Evolutionary conservation across 2,888 invertebrate genomes (phyloP).

Genomic region (Toxonevra muliebris): DNA sequence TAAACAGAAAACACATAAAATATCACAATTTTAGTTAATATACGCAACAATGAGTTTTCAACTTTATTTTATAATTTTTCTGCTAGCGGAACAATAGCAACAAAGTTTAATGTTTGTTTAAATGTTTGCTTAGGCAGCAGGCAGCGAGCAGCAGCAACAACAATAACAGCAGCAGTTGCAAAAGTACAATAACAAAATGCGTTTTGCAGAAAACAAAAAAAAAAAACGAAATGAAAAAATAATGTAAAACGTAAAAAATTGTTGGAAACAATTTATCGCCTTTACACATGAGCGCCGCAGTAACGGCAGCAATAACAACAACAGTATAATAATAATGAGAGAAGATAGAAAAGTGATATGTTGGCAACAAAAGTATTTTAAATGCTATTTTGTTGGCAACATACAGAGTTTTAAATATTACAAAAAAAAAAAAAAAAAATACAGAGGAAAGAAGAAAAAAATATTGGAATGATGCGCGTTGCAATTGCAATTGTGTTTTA

Average conservation of each 20-base stretch:
- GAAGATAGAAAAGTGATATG: neutral
- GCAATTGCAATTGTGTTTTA: too few species aligned
- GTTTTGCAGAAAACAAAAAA: neutral
- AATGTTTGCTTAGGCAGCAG: neutral
- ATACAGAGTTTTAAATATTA: too few species aligned
- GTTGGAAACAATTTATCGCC: conserved; percentile 38
- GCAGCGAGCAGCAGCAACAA: conserved; percentile 34
- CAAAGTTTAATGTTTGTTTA: neutral
- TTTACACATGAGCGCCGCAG: conserved; percentile 37
- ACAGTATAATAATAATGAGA: neutral
- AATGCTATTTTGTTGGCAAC: too few species aligned
- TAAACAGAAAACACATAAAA: neutral
- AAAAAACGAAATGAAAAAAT: neutral
- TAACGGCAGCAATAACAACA: neutral
- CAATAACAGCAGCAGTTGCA: conserved; percentile 29
- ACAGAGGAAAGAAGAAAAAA: too few species aligned
- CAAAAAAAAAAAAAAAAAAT: too few species aligned
- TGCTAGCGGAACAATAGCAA: too few species aligned
- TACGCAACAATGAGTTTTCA: too few species aligned
- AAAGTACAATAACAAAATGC: too few species aligned
- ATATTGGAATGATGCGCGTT: too few species aligned
- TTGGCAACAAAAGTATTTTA: too few species aligned
- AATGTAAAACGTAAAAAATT: conserved; percentile 3
- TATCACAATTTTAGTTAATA: too few species aligned
- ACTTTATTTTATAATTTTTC: too few species aligned